A percentile compares a stretch with the other conserved stretches of the same genome.
Evolutionary conservation across 2,797 vertebrate genomes (phyloP).

Genomic region (Lutra lutra): DNA sequence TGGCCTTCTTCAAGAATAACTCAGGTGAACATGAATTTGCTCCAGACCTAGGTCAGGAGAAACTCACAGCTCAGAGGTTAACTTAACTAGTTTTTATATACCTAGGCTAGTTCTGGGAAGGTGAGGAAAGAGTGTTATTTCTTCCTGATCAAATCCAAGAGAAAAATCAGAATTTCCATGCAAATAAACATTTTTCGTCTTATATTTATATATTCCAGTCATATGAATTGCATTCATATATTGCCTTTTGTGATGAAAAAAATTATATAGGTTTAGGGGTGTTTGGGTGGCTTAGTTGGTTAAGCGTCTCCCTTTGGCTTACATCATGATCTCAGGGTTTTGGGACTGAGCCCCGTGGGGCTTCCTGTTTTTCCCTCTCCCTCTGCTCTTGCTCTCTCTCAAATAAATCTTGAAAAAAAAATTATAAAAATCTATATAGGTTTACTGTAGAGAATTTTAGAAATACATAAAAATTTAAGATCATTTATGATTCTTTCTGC

Average conservation of each 20-base stretch:
- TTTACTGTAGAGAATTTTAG: conserved; percentile 7
- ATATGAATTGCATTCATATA: not conserved
- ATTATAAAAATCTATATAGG: not conserved
- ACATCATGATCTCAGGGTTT: not conserved
- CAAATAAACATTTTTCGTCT: conserved; percentile 26
- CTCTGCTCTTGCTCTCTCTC: not conserved
- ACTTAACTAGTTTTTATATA: not conserved
- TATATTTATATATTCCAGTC: conserved; percentile 8
- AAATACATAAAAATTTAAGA: not conserved
- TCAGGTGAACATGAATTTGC: not conserved
- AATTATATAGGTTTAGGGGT: not conserved
- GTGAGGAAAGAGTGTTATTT: not conserved
- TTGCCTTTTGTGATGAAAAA: conserved; percentile 33
- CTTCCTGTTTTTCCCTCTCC: not conserved
- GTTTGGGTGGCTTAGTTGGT: not conserved
- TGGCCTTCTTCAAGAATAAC: not conserved
- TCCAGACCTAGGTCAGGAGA: not conserved
- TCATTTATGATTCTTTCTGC: not conserved
- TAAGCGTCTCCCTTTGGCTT: not conserved
- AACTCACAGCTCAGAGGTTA: not conserved
- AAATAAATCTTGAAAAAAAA: not conserved
- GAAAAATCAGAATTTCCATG: conserved; percentile 21
- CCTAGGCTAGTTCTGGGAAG: not conserved
- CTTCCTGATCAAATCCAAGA: not conserved
- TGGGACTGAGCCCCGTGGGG: not conserved